Percentiles rank a stretch among this genome's conserved stretches.
Evolutionary conservation across 2,888 invertebrate species (phyloP).

Genomic region (Orchesellides sinensis): DNA sequence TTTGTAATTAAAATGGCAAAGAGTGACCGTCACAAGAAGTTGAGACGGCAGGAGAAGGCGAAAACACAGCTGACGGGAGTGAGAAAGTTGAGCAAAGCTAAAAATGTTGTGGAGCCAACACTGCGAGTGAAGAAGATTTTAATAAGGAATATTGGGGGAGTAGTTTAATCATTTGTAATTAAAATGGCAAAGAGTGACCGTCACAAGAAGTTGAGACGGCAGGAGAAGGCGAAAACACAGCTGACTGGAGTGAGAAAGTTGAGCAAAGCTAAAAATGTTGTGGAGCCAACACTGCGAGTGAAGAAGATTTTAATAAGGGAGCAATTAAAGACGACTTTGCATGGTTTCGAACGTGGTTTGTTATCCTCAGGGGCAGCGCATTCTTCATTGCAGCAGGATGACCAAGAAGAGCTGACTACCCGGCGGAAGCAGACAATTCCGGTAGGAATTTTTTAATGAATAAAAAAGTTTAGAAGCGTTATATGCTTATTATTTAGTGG

Average conservation of each 20-base stretch:
- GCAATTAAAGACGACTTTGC: constrained; percentile 83
- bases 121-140: constrained; percentile 94
- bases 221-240: constrained; percentile 93
- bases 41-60: constrained; percentile 89
- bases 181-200: constrained; percentile 80
- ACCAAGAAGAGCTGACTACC: constrained; percentile 81
- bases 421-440: constrained; percentile 84
- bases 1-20: constrained; percentile 78
- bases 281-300: constrained; percentile 92
- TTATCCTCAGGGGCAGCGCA: constrained; percentile 32
- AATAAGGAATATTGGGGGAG: constrained; percentile 80
- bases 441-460: constrained; percentile 76
- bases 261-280: constrained; percentile 92
- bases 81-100: constrained; percentile 85
- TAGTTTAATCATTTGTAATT: constrained; percentile 6
- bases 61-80: constrained; percentile 92
- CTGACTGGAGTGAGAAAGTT: constrained; percentile 84
- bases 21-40: constrained; percentile 83
- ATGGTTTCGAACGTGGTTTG: too few relatives aligned
- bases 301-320: constrained; percentile 90
- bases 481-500: neutral
- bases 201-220: constrained; percentile 86
- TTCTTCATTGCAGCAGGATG: neutral
- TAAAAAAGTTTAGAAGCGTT: neutral
- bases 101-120: constrained; percentile 91